Evolutionary conservation across 2,888 invertebrate genomes (phyloP), one percentile per base, ranked within the genome.

Genomic region (Agrilus biguttatus): DNA sequence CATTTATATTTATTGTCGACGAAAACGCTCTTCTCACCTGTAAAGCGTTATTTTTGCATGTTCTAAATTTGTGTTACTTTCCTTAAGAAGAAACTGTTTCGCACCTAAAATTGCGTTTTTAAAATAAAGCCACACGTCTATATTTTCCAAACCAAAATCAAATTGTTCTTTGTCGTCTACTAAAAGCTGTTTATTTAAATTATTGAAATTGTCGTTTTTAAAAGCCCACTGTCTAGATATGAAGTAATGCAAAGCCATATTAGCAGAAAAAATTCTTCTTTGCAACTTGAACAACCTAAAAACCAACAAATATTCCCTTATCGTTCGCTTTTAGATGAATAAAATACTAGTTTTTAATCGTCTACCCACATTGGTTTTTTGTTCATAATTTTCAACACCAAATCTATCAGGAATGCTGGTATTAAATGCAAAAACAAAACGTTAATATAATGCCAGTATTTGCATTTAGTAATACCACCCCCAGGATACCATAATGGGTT

Each of bases 161-260:
- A 83, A 87, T 2, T 67, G 59, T 13, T 72, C 59, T 14, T 51
- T 47, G 45, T 80, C 81, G 13, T 61, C 56, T 0, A 63, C 59
- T 38, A 71, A 67, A 33, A 82, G 55, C 1, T 60, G 55, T 0
- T 68, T 60, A 33, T 76, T 67, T n/a, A 83, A 64, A 1, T 56
- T 57, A 4, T 73, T 50, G 41, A 77, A 67, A 51, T 82, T 82
- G 0, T 69, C 58, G 50, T 84, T 85, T 38, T 66, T 61, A 54
- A 90, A 89, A 0, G 66, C 67, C 92, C 92, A 95, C 49, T 83
- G 74, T 53, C 83, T 78, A 1, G 70, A 72, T 1, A 83, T 71
- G 58, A 89, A 93, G 60, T 82, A 83, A 12, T 74, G 68, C 2
- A 93, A 60, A 0, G 83, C 83, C 42, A 70, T 67, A 55, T 82